Evolutionary conservation across 2,888 invertebrate species (phyloP), one percentile per base, ranked within the genome.

Genomic region (Drosophila nr. perissopoda): DNA sequence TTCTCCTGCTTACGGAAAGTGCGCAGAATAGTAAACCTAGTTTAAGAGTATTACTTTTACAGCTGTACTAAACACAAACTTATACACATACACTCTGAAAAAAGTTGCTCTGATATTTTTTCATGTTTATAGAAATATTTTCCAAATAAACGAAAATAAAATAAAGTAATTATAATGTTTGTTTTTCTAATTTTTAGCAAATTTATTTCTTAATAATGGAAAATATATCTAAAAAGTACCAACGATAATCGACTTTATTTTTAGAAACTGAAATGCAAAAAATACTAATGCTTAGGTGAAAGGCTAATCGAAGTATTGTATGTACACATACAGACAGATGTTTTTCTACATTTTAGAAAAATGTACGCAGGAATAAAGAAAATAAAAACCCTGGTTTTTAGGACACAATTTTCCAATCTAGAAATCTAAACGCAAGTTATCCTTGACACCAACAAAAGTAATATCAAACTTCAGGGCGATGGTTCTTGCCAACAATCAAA

Each of bases 1-100:
- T 62, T 62, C 66, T 58, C 46, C 48, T 33, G 61, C 74, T 78
- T 73, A 67, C 48, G 10, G 18, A 18, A 53, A 36, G 25, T 18
- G 36, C 21, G 18, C 25, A 18, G 13, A 56, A 27, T 4, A 13
- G 56, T 56, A 13, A 38, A 27, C n/a, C n/a, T 8, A n/a, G 11
- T 38, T n/a, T 21, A n/a, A n/a, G 25, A 16, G 34, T 11, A 16
- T 25, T 21, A 40, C 52, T 21, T 33, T 53, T 16, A 16, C 8
- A 16, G 33, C 6, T 33, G 33, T 5, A 8, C n/a, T 16, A 13
- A 16, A 16, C 7, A 31, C 1, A 51, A n/a, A 31, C n/a, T 16
- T 7, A 4, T 4, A n/a, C 13, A 31, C 3, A 7, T 31, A 42
- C 7, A 4, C 42, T 21, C 11, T 3, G 7, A 21, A 7, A 38